Evolutionary conservation across 2,113 vertebrate genomes (phyloP).

Genomic region (Choloepus hoffmanni): DNA sequence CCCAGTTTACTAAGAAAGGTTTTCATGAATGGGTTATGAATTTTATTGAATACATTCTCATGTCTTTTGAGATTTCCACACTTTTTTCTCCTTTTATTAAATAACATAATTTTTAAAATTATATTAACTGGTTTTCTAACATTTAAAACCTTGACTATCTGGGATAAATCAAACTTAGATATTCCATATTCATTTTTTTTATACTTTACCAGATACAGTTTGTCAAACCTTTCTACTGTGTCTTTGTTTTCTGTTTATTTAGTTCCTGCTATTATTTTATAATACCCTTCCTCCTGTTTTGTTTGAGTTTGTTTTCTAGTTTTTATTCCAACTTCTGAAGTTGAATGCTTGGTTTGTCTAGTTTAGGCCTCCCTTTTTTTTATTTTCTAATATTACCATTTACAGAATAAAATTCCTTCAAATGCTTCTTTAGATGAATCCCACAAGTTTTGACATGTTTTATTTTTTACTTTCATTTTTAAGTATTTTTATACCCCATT

Average conservation of each 20-base stretch:
- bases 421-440: background rate
- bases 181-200: background rate
- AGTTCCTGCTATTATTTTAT: background rate
- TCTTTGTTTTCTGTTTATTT: background rate
- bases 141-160: background rate
- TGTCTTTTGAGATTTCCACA: background rate
- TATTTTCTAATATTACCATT: background rate
- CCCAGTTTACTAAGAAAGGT: background rate
- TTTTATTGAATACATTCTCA: background rate
- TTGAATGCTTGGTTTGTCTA: background rate
- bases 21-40: background rate
- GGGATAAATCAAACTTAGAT: background rate
- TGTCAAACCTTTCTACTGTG: background rate
- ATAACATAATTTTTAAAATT: background rate
- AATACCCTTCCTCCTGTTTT: background rate
- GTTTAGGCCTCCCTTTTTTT: background rate
- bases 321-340: background rate
- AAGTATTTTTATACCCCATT: background rate
- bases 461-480: background rate
- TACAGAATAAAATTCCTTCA: background rate
- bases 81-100: background rate
- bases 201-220: background rate
- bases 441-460: background rate
- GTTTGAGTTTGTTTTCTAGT: background rate
- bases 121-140: background rate